Conservation (phyloP, 2,113 vertebrate genomes). For the Osmerus mordax region DNA sequence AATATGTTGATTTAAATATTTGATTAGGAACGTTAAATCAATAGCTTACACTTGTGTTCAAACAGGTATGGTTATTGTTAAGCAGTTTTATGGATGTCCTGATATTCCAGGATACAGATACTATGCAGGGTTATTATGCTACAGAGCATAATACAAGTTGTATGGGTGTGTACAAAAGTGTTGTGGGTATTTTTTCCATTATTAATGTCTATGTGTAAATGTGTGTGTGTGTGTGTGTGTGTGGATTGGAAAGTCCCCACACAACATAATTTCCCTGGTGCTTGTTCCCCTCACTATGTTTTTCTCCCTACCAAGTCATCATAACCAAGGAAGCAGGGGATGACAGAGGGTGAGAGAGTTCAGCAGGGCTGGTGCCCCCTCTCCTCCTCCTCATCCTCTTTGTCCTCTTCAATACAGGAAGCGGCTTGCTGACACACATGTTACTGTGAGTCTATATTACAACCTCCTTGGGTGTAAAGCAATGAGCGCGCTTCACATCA, state of each 20-base stretch:
- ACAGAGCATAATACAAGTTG: no score
- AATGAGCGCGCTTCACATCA: background rate
- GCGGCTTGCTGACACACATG: slow-evolving; percentile 20
- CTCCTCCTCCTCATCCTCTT: background rate
- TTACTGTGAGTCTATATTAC: slow-evolving; percentile 16
- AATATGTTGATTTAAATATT: no score
- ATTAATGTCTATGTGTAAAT: background rate
- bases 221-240: background rate
- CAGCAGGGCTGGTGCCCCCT: slow-evolving; percentile 37
- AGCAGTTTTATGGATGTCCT: no score
- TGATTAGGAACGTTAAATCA: no score
- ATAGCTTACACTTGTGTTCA: no score
- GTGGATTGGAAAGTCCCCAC: slow-evolving; percentile 58
- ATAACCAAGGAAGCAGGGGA: slow-evolving; percentile 51
- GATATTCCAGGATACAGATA: no score
- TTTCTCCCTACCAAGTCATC: slow-evolving; percentile 44
- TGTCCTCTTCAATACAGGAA: slow-evolving; percentile 36
- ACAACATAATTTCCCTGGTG: background rate
- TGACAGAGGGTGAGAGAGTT: slow-evolving; percentile 62
- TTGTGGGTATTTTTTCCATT: no score
- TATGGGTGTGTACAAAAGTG: no score
- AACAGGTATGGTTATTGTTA: no score
- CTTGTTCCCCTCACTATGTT: slow-evolving; percentile 39
- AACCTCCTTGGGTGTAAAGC: no score
- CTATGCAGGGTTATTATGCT: no score